Evolutionary conservation across 2,113 vertebrate genomes (phyloP), one percentile per base, ranked within the genome.

Genomic region (Turdus rufiventris): DNA sequence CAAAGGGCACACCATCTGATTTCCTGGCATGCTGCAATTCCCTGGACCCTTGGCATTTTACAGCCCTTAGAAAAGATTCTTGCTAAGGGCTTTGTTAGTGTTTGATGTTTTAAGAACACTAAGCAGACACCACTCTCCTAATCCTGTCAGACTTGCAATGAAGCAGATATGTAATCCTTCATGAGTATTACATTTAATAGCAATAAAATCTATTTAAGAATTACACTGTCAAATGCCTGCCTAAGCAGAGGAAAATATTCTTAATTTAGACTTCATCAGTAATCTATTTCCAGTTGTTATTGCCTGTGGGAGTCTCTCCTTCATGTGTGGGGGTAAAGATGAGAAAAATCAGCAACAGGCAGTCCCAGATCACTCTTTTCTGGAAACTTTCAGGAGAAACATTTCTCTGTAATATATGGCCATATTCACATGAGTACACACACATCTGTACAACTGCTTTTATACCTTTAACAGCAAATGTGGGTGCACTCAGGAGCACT

Each of bases 141-240:
- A 97, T 91, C 93, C 89, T 94, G 87, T 84, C 93, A 95, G 89
- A 51, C 68, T 77, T 53, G 58, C 85, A 91, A 79, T 54, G 85
- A 70, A 92, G 85, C 74, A 94, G 94, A 89, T 91, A 62, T 77
- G 95, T 97, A 95, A 96, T 97, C 93, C 85, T 94, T 93, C 94
- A 89, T 0, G 28, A 74, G 71, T 65, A 88, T 95, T 95, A 94
- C 19, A 89, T 72, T 85, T 62, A 89, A 91, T 82, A 83, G 87
- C 42, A 89, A 79, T 88, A 70, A 87, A 85, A 5, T 50, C 25
- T 65, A 26, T 92, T 88, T 95, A 89, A 89, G 92, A 91, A 93
- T 89, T 93, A 76, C 28, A 18, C 62, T 93, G 67, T 70, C 85
- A 94, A 91, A 95, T 61, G 58, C 54, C 78, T 94, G 57, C 91